Evolutionary conservation across 2,797 vertebrate species (phyloP).

Genomic region (Balearica regulorum): DNA sequence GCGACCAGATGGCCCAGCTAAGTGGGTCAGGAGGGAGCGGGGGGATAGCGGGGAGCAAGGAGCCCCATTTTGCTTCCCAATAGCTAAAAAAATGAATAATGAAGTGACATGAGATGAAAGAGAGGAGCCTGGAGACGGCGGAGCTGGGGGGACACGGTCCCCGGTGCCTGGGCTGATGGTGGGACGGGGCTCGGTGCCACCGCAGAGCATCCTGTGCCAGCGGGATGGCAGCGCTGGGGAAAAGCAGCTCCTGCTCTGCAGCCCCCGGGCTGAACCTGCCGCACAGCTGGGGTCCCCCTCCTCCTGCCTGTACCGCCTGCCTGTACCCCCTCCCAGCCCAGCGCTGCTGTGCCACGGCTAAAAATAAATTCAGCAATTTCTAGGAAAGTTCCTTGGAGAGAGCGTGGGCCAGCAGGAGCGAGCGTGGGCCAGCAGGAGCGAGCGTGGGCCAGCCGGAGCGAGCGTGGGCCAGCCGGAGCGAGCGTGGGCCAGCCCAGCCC

Average conservation of each 20-base stretch:
- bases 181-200: rapidly evolving
- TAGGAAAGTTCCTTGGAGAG: constrained; percentile 23
- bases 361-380: constrained; percentile 1
- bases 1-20: constrained; percentile 19
- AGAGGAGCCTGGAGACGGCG: background rate
- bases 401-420: background rate
- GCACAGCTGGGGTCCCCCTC: background rate
- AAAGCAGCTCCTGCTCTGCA: background rate
- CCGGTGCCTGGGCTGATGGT: rapidly evolving
- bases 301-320: background rate
- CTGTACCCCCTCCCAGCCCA: background rate
- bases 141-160: rapidly evolving
- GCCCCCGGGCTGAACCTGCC: background rate
- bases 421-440: background rate
- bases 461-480: background rate
- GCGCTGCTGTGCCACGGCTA: background rate
- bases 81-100: rapidly evolving
- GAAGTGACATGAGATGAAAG: rapidly evolving
- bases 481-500: background rate
- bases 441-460: background rate
- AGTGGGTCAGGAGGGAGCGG: background rate
- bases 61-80: background rate
- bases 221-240: rapidly evolving
- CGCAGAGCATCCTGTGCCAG: rapidly evolving
- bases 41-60: background rate